phyloP scores from a whole-genome alignment of 2,888 invertebrate species.

The Caenorhabditis wallacei region DNA sequence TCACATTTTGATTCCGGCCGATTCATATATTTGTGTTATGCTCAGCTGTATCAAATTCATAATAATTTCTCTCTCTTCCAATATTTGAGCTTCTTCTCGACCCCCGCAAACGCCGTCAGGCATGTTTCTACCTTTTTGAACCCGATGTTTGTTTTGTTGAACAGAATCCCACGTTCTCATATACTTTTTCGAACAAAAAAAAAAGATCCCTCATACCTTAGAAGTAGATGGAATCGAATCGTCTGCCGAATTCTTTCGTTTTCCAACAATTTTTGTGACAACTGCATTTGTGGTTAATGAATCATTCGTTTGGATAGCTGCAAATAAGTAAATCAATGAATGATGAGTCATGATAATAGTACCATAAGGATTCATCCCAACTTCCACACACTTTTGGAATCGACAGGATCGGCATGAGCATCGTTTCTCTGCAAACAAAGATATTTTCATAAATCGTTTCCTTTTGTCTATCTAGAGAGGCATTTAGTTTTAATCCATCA shows the following conservation, averaged over 20 bases:
- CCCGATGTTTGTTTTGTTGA: constrained; percentile 49
- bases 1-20: constrained; percentile 5
- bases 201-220: constrained; percentile 24
- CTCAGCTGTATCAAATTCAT: constrained; percentile 37
- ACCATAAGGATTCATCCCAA: constrained; percentile 73
- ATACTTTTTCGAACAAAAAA: constrained; percentile 1
- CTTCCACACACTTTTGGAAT: constrained; percentile 69
- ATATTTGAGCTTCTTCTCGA: constrained; percentile 47
- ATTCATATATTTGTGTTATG: constrained; percentile 27
- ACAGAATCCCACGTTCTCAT: constrained; percentile 7
- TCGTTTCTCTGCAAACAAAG: constrained; percentile 66
- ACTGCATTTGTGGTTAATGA: constrained; percentile 40
- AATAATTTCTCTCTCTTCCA: constrained; percentile 5
- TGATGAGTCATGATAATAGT: constrained; percentile 30
- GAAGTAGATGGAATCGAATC: constrained; percentile 53
- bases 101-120: constrained; percentile 40
- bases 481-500: constrained; percentile 25
- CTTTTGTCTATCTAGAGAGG: neutral
- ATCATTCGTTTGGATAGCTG: constrained; percentile 66
- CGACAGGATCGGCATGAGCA: constrained; percentile 71
- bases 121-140: constrained; percentile 28
- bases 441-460: neutral
- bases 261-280: constrained; percentile 54
- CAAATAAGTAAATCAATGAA: constrained; percentile 17
- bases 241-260: constrained; percentile 49